phyloP scores from a whole-genome alignment of 2,888 invertebrate genomes.

The Fissipunctia ypsillon region DNA sequence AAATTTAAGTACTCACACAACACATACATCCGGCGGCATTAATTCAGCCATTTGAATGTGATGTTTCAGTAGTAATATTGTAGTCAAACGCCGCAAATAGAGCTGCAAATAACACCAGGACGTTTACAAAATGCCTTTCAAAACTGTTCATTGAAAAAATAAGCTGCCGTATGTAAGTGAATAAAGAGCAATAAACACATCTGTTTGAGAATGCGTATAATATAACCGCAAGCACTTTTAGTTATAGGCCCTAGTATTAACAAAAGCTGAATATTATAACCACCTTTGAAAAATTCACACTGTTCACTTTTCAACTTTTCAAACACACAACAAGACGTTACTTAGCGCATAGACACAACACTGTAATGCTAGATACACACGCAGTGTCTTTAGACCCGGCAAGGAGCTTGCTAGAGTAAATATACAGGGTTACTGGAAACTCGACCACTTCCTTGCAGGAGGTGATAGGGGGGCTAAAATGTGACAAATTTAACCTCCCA shows the following conservation, averaged over 20 bases:
- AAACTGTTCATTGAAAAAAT: conserved; percentile 3
- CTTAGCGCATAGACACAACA: too few species aligned
- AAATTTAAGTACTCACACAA: conserved; percentile 38
- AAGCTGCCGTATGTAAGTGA: fast-evolving
- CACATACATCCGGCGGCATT: conserved; percentile 47
- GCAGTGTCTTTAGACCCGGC: too few species aligned
- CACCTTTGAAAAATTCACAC: too few species aligned
- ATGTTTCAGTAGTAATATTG: neutral
- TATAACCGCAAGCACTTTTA: neutral
- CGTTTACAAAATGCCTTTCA: neutral
- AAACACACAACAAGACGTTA: conserved; percentile 34
- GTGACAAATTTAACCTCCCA: too few species aligned
- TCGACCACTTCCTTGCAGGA: too few species aligned
- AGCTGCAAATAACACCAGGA: conserved; percentile 15
- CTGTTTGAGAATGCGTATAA: too few species aligned
- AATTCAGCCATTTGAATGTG: conserved; percentile 47
- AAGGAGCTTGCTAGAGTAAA: too few species aligned
- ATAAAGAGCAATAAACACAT: neutral
- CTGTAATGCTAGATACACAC: neutral
- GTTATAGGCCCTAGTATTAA: neutral
- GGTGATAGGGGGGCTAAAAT: too few species aligned
- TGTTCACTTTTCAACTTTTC: conserved; percentile 37
- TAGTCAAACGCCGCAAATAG: neutral
- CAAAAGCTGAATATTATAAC: neutral
- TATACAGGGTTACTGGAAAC: too few species aligned